Base-by-base conservation (phyloP, 2,888 invertebrate species). In the Yponomeuta cagnagella region DNA sequence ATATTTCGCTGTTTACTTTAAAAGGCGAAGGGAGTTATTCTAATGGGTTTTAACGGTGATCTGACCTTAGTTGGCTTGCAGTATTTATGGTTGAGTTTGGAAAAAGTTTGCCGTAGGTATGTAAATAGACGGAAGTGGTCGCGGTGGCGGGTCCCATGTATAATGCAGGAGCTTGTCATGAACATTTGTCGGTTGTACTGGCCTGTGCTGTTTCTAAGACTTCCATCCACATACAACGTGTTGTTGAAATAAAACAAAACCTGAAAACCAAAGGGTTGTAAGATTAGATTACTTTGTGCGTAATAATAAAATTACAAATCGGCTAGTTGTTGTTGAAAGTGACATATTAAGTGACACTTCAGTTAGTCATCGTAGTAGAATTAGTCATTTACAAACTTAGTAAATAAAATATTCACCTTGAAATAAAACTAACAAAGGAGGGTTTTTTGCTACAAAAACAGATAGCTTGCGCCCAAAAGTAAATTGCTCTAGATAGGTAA, bases 151-250 rank as follows among this genome's bases (percentile, higher is more conserved):
- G 81, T 82, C 89, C 89, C 87, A 90, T 91, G 90, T 90, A 79
- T 90, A 86, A 91, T 91, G 85, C 87, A 90, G 80, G 78, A 83
- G 84, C 82, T 79, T 88, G 90, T 88, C 90, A 87, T 86, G 86
- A 89, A 90, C 89, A 90, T 89, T 90, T 90, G 89, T 90, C 88
- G 87, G 87, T 86, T 82, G 84, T 82, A 86, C 84, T 88, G 15
- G 65, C 68, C 69, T 37, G 33, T 67, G 30, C 31, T 5, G 33
- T 30, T 65, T 31, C 10, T 31, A 33, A 31, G 30, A 30, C 52
- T 58, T 15, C 65, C 5, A 30, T 6, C 15, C 31, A 6, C 33
- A 65, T 64, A 5, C 31, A 31, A 30, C 10, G 10, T 64, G 1
- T 6, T 15, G 3, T 52, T 52, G 64, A 15, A 64, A 64, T 30